Evolutionary conservation across 2,113 vertebrate species (phyloP).

Genomic region (Leuciscus idus): DNA sequence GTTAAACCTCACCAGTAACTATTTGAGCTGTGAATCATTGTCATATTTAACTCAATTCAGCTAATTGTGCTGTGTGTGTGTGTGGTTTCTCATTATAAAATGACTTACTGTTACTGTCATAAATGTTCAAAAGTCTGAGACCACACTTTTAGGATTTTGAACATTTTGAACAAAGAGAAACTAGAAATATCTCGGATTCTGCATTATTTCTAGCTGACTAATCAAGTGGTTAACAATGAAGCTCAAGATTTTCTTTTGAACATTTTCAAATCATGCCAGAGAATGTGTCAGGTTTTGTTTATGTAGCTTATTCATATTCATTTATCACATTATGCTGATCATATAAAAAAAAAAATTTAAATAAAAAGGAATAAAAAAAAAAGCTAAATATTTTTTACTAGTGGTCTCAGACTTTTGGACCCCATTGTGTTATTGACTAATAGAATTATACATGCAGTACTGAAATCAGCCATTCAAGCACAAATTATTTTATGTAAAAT

Average conservation of each 20-base stretch:
- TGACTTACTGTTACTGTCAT: background rate
- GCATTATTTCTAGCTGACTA: background rate
- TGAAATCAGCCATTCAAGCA: background rate
- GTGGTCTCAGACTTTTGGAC: background rate
- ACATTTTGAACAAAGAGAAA: background rate
- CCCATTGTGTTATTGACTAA: background rate
- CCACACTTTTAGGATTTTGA: background rate
- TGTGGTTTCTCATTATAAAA: background rate
- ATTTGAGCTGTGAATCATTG: background rate
- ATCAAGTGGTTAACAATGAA: background rate
- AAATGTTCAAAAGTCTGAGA: background rate
- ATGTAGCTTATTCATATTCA: background rate
- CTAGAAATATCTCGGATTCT: background rate
- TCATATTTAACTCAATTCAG: background rate
- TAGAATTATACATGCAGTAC: background rate
- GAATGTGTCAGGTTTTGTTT: background rate
- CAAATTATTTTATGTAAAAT: background rate
- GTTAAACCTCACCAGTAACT: background rate
- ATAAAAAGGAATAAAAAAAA: background rate
- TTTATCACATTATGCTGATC: background rate
- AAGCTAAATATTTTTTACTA: background rate
- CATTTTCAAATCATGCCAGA: background rate
- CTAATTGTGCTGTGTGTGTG: background rate
- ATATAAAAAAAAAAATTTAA: background rate
- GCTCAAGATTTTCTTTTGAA: background rate